Evolutionary conservation across 2,113 vertebrate species (phyloP).

Genomic region (Mastomys natalensis): DNA sequence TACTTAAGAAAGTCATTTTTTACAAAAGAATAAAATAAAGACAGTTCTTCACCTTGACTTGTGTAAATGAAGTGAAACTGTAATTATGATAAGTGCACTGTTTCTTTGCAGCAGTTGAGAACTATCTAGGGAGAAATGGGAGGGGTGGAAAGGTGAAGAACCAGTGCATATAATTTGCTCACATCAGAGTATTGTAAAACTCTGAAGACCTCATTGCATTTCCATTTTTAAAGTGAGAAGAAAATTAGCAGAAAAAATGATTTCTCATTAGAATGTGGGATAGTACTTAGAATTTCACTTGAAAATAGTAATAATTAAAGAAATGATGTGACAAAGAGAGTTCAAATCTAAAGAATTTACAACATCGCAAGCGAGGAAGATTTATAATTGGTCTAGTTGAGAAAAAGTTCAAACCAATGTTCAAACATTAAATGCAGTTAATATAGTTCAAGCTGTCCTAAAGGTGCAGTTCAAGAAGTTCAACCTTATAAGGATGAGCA

Average conservation of each 20-base stretch:
- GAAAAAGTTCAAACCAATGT: slow-evolving; percentile 9
- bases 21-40: slow-evolving; percentile 14
- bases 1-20: slow-evolving; percentile 24
- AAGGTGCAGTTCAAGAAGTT: neutral
- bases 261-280: neutral
- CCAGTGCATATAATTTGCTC: slow-evolving; percentile 18
- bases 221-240: slow-evolving; percentile 12
- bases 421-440: slow-evolving; percentile 11
- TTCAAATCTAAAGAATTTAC: slow-evolving; percentile 50
- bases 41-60: neutral
- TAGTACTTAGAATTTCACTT: slow-evolving; percentile 3
- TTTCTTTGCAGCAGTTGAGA: neutral
- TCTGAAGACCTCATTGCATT: neutral
- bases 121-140: neutral
- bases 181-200: slow-evolving; percentile 26
- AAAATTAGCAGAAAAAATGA: slow-evolving; percentile 39
- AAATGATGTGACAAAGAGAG: neutral
- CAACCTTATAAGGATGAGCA: neutral
- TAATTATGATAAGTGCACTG: slow-evolving; percentile 18
- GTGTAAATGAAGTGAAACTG: slow-evolving; percentile 4
- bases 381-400: slow-evolving; percentile 43
- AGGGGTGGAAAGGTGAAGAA: neutral
- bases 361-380: neutral
- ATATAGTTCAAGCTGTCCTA: neutral
- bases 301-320: slow-evolving; percentile 23